A percentile compares a stretch with the other conserved stretches of the same genome.
Conservation (phyloP, 2,797 vertebrate species). For the Neosilurus mollespiculum region DNA sequence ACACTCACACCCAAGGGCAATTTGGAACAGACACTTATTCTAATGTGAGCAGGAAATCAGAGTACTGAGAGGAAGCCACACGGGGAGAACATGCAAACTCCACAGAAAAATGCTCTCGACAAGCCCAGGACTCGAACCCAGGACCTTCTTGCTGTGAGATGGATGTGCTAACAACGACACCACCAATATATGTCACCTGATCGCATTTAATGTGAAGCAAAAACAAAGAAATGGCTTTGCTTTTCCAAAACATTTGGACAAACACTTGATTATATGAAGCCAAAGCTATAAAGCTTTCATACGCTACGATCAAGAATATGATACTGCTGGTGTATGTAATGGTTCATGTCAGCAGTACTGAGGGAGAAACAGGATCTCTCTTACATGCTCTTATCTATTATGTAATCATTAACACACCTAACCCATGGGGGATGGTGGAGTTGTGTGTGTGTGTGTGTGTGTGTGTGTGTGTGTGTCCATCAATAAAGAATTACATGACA, state of each 20-base stretch:
- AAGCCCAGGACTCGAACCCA: no score
- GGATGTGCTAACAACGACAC: no score
- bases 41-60: no score
- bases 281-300: neutral
- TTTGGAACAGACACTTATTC: no score
- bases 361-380: constrained; percentile 21
- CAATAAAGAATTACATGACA: neutral
- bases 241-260: neutral
- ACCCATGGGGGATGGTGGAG: no score
- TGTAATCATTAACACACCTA: neutral
- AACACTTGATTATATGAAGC: no score
- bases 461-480: neutral
- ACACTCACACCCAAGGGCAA: no score
- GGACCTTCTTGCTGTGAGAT: no score
- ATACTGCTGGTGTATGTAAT: neutral
- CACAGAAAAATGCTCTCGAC: no score
- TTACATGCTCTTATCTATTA: constrained; percentile 36
- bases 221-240: neutral
- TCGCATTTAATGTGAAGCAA: neutral
- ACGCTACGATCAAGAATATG: neutral
- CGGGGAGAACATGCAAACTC: no score
- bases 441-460: neutral
- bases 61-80: no score
- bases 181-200: neutral
- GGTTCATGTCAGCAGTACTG: constrained; percentile 20